Conservation (phyloP, 2,888 invertebrate species). For the Tipula helvola region DNA sequence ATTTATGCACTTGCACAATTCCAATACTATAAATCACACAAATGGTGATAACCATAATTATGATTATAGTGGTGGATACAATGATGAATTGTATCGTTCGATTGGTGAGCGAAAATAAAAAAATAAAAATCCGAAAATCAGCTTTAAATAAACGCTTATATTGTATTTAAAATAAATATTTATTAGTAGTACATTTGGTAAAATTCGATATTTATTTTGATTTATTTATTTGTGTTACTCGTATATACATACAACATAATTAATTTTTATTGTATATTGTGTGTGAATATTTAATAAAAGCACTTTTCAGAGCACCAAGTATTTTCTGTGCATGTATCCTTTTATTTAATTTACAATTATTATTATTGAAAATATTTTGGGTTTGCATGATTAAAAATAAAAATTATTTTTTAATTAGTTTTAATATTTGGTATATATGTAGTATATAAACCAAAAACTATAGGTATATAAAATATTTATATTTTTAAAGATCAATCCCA, state of each 20-base stretch:
- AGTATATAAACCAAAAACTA: too few species aligned
- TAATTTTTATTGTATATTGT: background rate
- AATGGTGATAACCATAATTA: background rate
- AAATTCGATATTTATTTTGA: background rate
- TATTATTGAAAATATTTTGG: background rate
- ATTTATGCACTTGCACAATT: constrained; percentile 4
- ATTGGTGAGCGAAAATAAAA: background rate
- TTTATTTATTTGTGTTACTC: background rate
- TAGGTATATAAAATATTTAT: too few species aligned
- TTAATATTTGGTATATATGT: background rate
- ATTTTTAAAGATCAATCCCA: background rate
- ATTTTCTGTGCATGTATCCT: background rate
- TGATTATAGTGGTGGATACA: background rate
- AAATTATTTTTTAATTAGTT: background rate
- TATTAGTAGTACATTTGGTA: background rate
- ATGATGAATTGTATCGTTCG: background rate
- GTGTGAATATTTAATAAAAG: background rate
- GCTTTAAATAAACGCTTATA: background rate
- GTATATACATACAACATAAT: background rate
- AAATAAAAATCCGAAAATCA: background rate
- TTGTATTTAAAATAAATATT: background rate
- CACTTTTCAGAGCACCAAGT: background rate
- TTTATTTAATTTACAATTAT: background rate
- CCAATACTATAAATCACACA: background rate
- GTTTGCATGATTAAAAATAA: background rate